Percentiles rank a stretch among this genome's conserved stretches.
These are phyloP conservation scores for Meloidogyne floridensis DNA, from an alignment of 1,140 invertebrate species.

Conservation along the genomic window DNA sequence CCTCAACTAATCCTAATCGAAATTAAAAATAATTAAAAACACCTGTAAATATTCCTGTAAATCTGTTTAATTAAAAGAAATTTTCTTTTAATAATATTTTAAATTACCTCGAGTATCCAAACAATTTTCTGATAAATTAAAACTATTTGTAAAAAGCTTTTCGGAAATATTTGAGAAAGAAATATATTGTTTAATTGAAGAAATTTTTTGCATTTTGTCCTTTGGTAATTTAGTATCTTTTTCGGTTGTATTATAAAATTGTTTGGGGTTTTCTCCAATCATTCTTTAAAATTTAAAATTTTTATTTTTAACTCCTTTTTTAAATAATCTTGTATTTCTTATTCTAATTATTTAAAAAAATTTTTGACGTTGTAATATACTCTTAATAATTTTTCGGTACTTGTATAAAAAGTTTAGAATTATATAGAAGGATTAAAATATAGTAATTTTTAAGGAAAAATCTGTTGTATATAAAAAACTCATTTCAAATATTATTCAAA, in stretches of 20 bases:
- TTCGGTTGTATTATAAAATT: neutral
- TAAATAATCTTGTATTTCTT: too few relatives aligned
- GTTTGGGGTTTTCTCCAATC: neutral
- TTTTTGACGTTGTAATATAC: too few relatives aligned
- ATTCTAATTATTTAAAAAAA: too few relatives aligned
- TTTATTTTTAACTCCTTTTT: too few relatives aligned
- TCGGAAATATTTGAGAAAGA: neutral
- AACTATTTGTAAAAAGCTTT: neutral
- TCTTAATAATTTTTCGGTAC: too few relatives aligned
- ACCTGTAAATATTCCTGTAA: neutral
- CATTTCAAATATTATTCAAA: too few relatives aligned
- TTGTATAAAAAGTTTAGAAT: too few relatives aligned
- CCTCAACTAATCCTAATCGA: too few relatives aligned
- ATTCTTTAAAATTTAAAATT: neutral
- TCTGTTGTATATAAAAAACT: too few relatives aligned
- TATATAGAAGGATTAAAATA: too few relatives aligned
- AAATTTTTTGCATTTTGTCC: neutral
- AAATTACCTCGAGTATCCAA: neutral
- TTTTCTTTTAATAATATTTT: neutral
- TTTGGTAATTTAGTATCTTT: neutral
- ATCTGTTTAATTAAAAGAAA: neutral
- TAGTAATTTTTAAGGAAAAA: too few relatives aligned
- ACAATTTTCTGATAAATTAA: slow-evolving; percentile 6
- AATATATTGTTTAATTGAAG: neutral
- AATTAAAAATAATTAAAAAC: neutral